These are phyloP conservation scores for Etheostoma perlongum DNA, from an alignment of 2,797 vertebrate species.

Conservation along the genomic window DNA sequence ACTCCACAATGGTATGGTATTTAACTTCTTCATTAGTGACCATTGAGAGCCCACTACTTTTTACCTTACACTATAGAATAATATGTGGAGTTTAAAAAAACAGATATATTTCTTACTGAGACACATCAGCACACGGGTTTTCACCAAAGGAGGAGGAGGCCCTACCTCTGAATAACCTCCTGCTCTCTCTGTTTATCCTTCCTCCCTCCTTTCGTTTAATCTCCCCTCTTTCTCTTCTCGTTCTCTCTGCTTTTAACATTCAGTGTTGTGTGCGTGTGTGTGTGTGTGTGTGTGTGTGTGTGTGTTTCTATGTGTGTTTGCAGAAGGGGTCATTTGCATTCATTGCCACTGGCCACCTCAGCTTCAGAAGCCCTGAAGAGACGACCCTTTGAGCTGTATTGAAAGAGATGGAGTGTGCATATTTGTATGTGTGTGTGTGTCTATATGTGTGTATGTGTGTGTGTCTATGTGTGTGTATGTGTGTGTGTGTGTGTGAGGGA, in stretches of 20 bases:
- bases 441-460: constrained; percentile 1
- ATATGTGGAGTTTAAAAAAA: not conserved
- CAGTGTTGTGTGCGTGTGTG: constrained; percentile 49
- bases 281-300: constrained; percentile 2
- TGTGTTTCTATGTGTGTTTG: constrained; percentile 25
- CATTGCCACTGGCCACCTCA: constrained; percentile 77
- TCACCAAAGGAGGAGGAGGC: constrained; percentile 27
- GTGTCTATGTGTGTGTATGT: too few relatives aligned
- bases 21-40: not conserved
- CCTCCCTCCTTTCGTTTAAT: constrained; percentile 39
- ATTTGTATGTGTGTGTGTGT: constrained; percentile 25
- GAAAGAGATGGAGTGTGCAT: constrained; percentile 67
- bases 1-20: not conserved
- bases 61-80: not conserved
- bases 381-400: constrained; percentile 79
- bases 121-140: constrained; percentile 34
- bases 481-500: constrained; percentile 26
- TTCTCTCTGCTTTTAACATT: constrained; percentile 46
- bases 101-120: not conserved
- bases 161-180: constrained; percentile 74
- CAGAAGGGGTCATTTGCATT: constrained; percentile 80
- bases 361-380: constrained; percentile 84
- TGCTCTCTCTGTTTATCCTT: constrained; percentile 34
- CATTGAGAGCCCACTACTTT: not conserved
- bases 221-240: constrained; percentile 22